Evolutionary conservation across 2,113 vertebrate species (phyloP).

Genomic region (Mustela nigripes): DNA sequence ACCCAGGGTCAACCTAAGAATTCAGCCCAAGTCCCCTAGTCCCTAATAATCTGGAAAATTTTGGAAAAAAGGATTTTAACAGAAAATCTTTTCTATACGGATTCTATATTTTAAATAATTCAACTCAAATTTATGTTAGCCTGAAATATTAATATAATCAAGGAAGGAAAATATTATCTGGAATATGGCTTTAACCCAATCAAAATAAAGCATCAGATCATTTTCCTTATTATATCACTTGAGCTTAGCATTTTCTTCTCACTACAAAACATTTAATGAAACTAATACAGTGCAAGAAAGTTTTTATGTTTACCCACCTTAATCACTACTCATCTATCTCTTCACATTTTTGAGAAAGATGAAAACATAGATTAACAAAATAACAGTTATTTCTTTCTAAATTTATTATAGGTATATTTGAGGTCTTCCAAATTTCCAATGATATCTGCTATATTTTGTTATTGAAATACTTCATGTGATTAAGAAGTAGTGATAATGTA

Average conservation of each 20-base stretch:
- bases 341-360: slow-evolving; percentile 53
- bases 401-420: slow-evolving; percentile 39
- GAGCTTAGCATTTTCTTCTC: slow-evolving; percentile 44
- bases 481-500: slow-evolving; percentile 51
- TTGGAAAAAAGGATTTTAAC: not conserved
- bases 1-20: not conserved
- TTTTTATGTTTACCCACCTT: slow-evolving; percentile 35
- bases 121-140: slow-evolving; percentile 43
- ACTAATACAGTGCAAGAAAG: not conserved
- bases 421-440: slow-evolving; percentile 52
- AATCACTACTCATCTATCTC: not conserved
- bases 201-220: slow-evolving; percentile 11
- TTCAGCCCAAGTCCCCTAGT: not conserved
- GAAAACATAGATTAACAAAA: slow-evolving; percentile 35
- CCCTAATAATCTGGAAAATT: not conserved
- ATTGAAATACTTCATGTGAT: slow-evolving; percentile 57
- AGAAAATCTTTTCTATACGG: not conserved
- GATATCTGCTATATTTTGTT: slow-evolving; percentile 18
- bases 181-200: not conserved
- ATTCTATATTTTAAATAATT: slow-evolving; percentile 42
- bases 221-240: slow-evolving; percentile 5
- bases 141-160: slow-evolving; percentile 42
- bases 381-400: slow-evolving; percentile 49
- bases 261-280: slow-evolving; percentile 1
- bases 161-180: slow-evolving; percentile 48